phyloP scores from a whole-genome alignment of 2,888 invertebrate species.

The Hirtodrosophila confusa region DNA sequence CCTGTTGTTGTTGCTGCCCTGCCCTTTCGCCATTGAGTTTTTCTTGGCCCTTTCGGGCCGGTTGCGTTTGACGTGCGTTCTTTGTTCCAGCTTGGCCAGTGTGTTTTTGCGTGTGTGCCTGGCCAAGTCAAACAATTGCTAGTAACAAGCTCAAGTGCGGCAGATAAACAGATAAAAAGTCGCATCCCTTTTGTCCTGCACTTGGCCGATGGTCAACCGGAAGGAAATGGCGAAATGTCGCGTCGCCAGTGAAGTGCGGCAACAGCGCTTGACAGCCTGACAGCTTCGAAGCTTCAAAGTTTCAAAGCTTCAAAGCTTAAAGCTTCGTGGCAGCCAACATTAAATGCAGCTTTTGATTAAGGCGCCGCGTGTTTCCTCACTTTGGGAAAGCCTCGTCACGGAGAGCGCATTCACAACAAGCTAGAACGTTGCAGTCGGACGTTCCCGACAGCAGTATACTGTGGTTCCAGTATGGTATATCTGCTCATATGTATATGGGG shows the following conservation, averaged over 20 bases:
- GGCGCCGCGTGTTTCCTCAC: neutral
- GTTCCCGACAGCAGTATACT: too few relatives aligned
- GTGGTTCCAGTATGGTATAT: too few relatives aligned
- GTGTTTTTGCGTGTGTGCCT: constrained; percentile 26
- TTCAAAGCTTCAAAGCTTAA: too few relatives aligned
- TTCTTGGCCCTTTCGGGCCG: constrained; percentile 36
- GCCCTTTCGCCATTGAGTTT: constrained; percentile 25
- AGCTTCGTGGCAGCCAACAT: too few relatives aligned
- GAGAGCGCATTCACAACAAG: too few relatives aligned
- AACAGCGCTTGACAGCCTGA: constrained; percentile 17
- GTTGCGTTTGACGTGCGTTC: constrained; percentile 33
- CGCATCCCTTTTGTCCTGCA: constrained; percentile 31
- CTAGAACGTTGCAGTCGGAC: too few relatives aligned
- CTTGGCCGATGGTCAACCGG: constrained; percentile 10
- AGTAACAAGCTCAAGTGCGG: constrained; percentile 69
- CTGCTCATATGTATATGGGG: too few relatives aligned
- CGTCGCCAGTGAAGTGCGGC: constrained; percentile 29
- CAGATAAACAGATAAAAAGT: constrained; percentile 66
- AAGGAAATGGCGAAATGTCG: constrained; percentile 13
- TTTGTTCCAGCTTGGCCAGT: constrained; percentile 48
- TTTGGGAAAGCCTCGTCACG: too few relatives aligned
- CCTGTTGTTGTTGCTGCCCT: constrained; percentile 12
- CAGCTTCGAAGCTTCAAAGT: too few relatives aligned
- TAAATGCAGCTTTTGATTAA: constrained; percentile 1
- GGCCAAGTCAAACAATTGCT: constrained; percentile 68